phyloP scores from a whole-genome alignment of 2,888 invertebrate genomes.

The Epinotia nisella region DNA sequence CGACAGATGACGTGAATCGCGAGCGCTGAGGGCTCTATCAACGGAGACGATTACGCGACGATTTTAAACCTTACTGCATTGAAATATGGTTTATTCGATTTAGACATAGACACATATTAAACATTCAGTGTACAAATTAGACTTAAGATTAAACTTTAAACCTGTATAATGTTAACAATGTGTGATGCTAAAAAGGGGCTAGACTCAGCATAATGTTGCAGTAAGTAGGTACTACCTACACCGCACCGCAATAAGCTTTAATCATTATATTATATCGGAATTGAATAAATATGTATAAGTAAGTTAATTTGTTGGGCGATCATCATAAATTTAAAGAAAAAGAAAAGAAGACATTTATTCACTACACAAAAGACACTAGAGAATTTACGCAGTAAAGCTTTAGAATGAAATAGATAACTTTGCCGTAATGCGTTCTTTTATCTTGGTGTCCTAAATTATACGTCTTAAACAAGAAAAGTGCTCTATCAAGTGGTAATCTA shows the following conservation, averaged over 20 bases:
- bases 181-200: too few relatives aligned
- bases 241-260: too few relatives aligned
- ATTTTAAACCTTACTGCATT: not conserved
- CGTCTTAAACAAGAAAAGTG: slow-evolving; percentile 1
- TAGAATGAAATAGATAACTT: slow-evolving; percentile 3
- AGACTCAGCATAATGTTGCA: too few relatives aligned
- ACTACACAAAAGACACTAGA: too few relatives aligned
- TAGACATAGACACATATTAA: too few relatives aligned
- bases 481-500: too few relatives aligned
- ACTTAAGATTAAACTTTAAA: too few relatives aligned
- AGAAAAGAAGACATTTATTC: too few relatives aligned
- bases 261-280: too few relatives aligned
- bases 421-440: slow-evolving; percentile 10
- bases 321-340: slow-evolving; percentile 7
- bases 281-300: not conserved
- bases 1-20: not conserved
- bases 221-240: too few relatives aligned
- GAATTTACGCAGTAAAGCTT: not conserved
- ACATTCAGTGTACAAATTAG: too few relatives aligned
- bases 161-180: too few relatives aligned
- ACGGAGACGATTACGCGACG: not conserved
- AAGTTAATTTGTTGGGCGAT: not conserved
- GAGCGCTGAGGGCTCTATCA: slow-evolving; percentile 2
- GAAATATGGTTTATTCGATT: not conserved
- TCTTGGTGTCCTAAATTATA: slow-evolving; percentile 3